These are phyloP conservation scores for Aporrectodea caliginosa DNA, from an alignment of 1,140 invertebrate genomes.

Conservation along the genomic window DNA sequence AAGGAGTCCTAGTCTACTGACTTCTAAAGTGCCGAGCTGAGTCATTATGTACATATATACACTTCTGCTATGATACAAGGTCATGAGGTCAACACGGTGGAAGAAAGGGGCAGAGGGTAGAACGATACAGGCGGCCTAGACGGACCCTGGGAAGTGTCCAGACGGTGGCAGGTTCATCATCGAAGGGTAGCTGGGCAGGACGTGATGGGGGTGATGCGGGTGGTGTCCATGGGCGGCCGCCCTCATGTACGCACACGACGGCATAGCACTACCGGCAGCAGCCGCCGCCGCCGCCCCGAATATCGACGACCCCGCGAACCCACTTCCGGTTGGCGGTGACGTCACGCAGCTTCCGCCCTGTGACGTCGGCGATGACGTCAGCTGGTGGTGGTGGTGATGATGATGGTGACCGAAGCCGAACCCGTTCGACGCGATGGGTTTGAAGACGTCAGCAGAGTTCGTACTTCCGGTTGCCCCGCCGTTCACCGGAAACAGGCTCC, in stretches of 20 bases:
- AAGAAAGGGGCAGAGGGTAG: too few relatives aligned
- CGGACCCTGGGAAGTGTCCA: background rate
- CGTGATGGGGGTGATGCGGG: too few relatives aligned
- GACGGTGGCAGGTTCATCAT: background rate
- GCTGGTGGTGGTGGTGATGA: background rate
- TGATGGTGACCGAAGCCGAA: background rate
- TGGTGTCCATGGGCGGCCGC: background rate
- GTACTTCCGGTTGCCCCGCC: background rate
- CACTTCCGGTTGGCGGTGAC: background rate
- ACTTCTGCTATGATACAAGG: too few relatives aligned
- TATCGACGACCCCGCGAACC: background rate
- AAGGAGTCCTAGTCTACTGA: too few relatives aligned
- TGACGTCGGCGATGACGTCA: background rate
- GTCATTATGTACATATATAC: too few relatives aligned
- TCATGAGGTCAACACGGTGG: too few relatives aligned
- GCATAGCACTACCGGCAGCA: background rate
- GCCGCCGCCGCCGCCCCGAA: background rate
- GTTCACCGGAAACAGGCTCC: background rate
- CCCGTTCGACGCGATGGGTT: background rate
- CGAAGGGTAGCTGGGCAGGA: background rate
- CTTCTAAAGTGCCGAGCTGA: too few relatives aligned
- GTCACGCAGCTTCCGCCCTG: too few relatives aligned
- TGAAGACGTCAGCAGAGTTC: background rate
- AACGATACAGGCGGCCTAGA: too few relatives aligned
- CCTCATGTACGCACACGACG: background rate